These are phyloP conservation scores for Tetragonula clypearis DNA, from an alignment of 1,140 invertebrate species.

Conservation along the genomic window DNA sequence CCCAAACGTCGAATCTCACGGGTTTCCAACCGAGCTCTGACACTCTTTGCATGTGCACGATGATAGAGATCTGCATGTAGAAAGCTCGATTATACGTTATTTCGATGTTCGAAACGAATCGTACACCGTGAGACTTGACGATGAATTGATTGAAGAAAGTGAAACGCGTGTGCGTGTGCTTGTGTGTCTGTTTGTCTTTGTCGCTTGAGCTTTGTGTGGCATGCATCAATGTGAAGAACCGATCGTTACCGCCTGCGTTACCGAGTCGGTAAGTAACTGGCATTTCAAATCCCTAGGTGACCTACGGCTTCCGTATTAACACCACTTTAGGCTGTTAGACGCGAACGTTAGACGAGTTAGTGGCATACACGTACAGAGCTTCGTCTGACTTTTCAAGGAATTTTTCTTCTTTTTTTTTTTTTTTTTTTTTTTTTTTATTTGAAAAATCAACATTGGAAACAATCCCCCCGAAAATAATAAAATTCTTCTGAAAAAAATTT, in stretches of 20 bases:
- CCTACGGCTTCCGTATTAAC: slow-evolving; percentile 60
- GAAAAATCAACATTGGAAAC: no score
- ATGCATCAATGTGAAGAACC: slow-evolving; percentile 57
- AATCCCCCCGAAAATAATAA: no score
- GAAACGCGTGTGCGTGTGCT: background rate
- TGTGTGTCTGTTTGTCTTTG: background rate
- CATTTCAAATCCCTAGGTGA: slow-evolving; percentile 54
- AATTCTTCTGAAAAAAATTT: no score
- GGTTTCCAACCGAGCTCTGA: slow-evolving; percentile 23
- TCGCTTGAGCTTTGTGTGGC: slow-evolving; percentile 52
- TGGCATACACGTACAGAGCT: slow-evolving; percentile 43
- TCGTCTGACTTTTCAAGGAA: slow-evolving; percentile 24
- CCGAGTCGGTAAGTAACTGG: slow-evolving; percentile 60
- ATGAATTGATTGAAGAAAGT: background rate
- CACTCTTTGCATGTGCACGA: background rate
- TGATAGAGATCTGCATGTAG: background rate
- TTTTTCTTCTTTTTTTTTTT: background rate
- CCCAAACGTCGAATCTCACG: slow-evolving; percentile 26
- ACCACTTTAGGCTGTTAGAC: slow-evolving; percentile 55
- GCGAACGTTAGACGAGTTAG: slow-evolving; percentile 44
- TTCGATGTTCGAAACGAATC: background rate
- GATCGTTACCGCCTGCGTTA: slow-evolving; percentile 56
- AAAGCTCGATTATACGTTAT: background rate
- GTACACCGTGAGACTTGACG: slow-evolving; percentile 44
- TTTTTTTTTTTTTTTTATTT: no score